Percentiles rank a stretch among this genome's conserved stretches.
These are phyloP conservation scores for Calycopis cecrops DNA, from an alignment of 1,140 invertebrate genomes.

Conservation along the genomic window DNA sequence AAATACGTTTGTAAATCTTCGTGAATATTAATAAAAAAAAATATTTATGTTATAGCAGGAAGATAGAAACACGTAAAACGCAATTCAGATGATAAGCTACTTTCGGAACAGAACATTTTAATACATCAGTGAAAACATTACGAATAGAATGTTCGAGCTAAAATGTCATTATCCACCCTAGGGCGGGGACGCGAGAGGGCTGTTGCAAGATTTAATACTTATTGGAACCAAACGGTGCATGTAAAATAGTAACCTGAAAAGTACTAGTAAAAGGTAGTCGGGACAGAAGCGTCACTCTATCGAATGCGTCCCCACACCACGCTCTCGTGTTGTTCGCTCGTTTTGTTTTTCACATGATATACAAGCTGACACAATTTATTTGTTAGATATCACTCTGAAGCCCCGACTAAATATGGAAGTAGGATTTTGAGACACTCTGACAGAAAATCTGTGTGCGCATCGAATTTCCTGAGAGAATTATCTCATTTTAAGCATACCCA, in stretches of 20 bases:
- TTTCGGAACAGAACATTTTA: conserved; percentile 8
- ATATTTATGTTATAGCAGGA: too few relatives aligned
- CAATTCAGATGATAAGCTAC: not conserved
- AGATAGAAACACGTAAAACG: too few relatives aligned
- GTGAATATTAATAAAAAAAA: too few relatives aligned
- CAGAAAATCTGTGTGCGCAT: not conserved
- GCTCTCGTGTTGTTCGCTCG: not conserved
- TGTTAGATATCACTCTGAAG: conserved; percentile 42
- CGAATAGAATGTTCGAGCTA: conserved; percentile 18
- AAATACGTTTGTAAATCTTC: too few relatives aligned
- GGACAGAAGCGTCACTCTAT: conserved; percentile 7
- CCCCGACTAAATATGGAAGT: conserved; percentile 29
- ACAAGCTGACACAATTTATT: conserved; percentile 48
- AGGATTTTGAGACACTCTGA: conserved; percentile 24
- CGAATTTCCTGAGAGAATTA: too few relatives aligned
- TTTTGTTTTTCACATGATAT: conserved; percentile 20
- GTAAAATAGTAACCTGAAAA: conserved; percentile 14
- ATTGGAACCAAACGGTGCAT: conserved; percentile 16
- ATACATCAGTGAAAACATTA: conserved; percentile 17
- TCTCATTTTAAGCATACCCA: too few relatives aligned
- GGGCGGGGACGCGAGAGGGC: conserved; percentile 12
- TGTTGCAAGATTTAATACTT: conserved; percentile 18
- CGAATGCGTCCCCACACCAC: conserved; percentile 3
- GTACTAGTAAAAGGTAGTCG: conserved; percentile 13
- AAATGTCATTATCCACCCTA: conserved; percentile 18